Evolutionary conservation across 2,113 vertebrate genomes (phyloP).

Genomic region (Todiramphus saurophagus): DNA sequence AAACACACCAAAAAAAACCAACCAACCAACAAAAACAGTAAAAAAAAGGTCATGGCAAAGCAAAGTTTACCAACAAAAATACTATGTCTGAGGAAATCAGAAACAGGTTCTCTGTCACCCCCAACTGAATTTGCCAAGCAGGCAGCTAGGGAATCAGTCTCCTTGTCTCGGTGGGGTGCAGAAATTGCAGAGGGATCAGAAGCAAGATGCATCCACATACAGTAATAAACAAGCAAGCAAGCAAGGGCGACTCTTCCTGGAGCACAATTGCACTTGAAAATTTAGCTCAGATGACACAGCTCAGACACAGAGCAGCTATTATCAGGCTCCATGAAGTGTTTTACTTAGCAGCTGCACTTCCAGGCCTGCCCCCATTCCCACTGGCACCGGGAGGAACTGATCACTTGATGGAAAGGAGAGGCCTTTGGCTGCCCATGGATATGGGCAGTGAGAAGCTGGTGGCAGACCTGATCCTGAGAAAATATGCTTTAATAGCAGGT

Average conservation of each 20-base stretch:
- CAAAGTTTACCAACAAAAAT: not conserved
- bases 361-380: not conserved
- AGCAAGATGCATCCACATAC: rapidly evolving
- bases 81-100: rapidly evolving
- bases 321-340: not conserved
- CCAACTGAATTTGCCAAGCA: rapidly evolving
- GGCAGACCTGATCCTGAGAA: not conserved
- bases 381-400: rapidly evolving
- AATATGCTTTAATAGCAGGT: rapidly evolving
- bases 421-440: not conserved
- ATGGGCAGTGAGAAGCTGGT: not conserved
- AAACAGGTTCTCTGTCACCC: not conserved
- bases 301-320: not conserved
- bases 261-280: not conserved
- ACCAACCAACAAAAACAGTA: too few species aligned
- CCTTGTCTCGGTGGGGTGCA: rapidly evolving
- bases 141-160: not conserved
- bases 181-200: not conserved
- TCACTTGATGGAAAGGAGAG: not conserved
- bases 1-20: too few species aligned
- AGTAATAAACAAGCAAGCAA: not conserved
- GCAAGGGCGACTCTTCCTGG: not conserved
- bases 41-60: not conserved
- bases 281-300: not conserved
- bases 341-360: not conserved